Conservation (phyloP, 2,797 vertebrate genomes). For the Acrossocheilus fasciatus region DNA sequence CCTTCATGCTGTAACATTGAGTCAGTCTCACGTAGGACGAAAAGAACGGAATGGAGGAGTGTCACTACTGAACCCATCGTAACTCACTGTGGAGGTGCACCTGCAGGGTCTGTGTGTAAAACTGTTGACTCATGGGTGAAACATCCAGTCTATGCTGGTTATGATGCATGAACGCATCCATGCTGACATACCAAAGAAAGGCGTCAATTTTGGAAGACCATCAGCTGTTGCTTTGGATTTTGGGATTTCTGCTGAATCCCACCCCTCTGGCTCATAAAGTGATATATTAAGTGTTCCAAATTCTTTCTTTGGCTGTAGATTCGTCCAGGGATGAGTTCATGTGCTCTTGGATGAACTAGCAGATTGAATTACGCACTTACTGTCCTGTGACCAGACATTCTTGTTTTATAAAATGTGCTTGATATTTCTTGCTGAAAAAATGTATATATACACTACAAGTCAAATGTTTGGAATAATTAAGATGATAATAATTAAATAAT, state of each 20-base stretch:
- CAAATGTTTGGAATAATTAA: neutral
- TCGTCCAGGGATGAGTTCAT: slow-evolving; percentile 43
- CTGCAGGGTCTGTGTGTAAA: slow-evolving; percentile 41
- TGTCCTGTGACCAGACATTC: neutral
- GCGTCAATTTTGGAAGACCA: slow-evolving; percentile 33
- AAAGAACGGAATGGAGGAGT: slow-evolving; percentile 44
- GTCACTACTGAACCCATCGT: slow-evolving; percentile 21
- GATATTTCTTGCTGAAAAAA: neutral
- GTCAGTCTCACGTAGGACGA: slow-evolving; percentile 41
- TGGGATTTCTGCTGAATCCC: slow-evolving; percentile 25
- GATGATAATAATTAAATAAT: neutral
- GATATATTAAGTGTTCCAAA: slow-evolving; percentile 12
- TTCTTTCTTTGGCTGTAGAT: slow-evolving; percentile 28
- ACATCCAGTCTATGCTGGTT: neutral
- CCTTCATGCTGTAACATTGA: slow-evolving; percentile 36
- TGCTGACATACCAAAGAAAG: slow-evolving; percentile 36
- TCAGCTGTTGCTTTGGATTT: slow-evolving; percentile 39
- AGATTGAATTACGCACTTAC: slow-evolving; percentile 11
- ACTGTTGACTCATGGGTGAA: slow-evolving; percentile 38
- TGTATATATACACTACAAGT: neutral
- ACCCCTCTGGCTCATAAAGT: slow-evolving; percentile 34
- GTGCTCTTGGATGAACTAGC: slow-evolving; percentile 30
- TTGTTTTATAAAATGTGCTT: neutral
- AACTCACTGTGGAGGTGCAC: slow-evolving; percentile 42
- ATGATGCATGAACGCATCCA: neutral